phyloP scores from a whole-genome alignment of 2,113 vertebrate species.

The Baryphthengus martii region DNA sequence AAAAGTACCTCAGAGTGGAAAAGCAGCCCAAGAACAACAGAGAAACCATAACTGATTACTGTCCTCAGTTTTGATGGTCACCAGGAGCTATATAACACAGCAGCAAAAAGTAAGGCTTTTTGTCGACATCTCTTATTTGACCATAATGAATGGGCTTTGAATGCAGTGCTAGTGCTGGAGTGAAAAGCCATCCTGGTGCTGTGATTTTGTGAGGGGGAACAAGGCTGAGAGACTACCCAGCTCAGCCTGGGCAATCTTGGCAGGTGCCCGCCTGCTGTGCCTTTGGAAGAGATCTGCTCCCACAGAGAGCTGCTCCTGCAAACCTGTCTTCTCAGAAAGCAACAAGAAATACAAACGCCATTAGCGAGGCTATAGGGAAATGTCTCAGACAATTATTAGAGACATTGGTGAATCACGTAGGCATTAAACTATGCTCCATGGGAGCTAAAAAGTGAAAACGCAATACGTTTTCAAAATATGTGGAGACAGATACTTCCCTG shows the following conservation, averaged over 20 bases:
- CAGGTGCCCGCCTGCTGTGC: neutral
- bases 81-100: neutral
- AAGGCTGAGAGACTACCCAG: neutral
- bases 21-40: neutral
- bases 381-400: neutral
- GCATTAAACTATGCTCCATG: neutral
- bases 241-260: neutral
- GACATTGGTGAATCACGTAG: neutral
- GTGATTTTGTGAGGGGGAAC: rapidly evolving
- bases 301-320: neutral
- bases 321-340: neutral
- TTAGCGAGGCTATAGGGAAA: neutral
- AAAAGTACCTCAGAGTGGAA: neutral
- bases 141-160: neutral
- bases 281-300: neutral
- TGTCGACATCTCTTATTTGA: neutral
- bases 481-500: neutral
- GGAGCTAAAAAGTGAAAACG: neutral
- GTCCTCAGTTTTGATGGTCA: neutral
- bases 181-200: neutral
- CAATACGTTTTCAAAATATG: neutral
- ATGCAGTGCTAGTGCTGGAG: neutral
- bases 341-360: neutral
- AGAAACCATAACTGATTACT: neutral
- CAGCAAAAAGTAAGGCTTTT: neutral